Evolutionary conservation across 2,797 vertebrate species (phyloP), one percentile per base, ranked within the genome.

Genomic region (Botia kubotai): DNA sequence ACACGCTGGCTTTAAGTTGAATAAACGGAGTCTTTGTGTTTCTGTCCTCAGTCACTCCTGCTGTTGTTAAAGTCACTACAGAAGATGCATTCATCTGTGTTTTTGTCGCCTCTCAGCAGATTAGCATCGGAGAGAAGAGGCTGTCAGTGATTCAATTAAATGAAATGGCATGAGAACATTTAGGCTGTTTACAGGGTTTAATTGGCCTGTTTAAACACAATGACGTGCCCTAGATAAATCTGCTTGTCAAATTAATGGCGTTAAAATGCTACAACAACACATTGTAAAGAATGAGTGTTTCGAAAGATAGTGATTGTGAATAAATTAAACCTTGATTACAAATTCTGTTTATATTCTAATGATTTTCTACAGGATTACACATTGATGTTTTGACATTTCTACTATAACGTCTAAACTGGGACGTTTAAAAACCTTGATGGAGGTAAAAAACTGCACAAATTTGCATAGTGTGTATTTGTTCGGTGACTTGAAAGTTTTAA

Each of bases 11-110:
- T 71, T 79, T 36, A 39, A 66, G 72, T 29, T 33, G 12, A 58
- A 17, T 79, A 68, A 83, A 65, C 68, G 39, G 76, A 16, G 67
- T 3, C 82, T 66, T 86, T 84, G 72, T 80, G 63, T n/a, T 62
- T 5, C 3, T 50, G 62, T 36, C 58, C 55, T 78, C 57, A 67
- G 57, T 58, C 73, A 33, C 19, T 55, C 53, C 62, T 69, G 58
- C 5, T 72, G 66, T 58, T 46, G 46, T 80, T 68, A 70, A 73
- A 80, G 23, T 26, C 62, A 23, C 43, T 68, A 50, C 53, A 58
- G 21, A 75, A 71, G 23, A 75, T 3, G 5, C 21, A 21, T 65
- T 74, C 62, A 52, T 72, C 55, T 39, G 43, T 52, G 16, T 66
- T 65, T 48, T 65, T 0, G 5, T 16, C 16, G 6, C 48, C 6